Evolutionary conservation across 53 echinoderm and acorn worm species (phyloP), one percentile per base, ranked within the genome.

Genomic region (Apostichopus leukothele): DNA sequence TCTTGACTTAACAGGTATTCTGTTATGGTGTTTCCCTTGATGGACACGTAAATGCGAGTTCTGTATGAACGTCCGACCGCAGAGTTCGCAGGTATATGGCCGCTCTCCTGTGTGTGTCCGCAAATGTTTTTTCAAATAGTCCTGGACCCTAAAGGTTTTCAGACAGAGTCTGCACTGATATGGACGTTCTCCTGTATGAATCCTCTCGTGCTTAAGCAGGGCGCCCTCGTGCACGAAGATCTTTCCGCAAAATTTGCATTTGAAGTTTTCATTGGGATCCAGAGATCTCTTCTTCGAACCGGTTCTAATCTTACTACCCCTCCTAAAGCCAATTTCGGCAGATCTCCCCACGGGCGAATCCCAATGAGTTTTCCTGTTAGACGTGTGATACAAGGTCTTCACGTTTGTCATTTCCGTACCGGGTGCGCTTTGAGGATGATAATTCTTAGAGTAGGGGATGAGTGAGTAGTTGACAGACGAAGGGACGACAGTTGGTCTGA

Each of bases 31-130:
- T 54, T 57, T 81, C 53, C 81, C 59, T 18, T 81, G 21, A n/a
- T 81, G 81, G 5, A 23, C 54, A 54, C 81, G 19, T 51, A 81
- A 81, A 54, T 81, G 81, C 1, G 81, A 81, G 60, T 81, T 81
- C 59, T 81, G 81, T n/a, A 55, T 81, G 19, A 55, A 81, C 54
- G 55, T 81, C 55, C 55, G 53, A 54, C 81, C 81, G 51, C 81
- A 81, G 9, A 81, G 51, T 4, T 81, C 81, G 12, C 81, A 81
- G 14, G 59, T 52, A 21, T 81, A 81, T 0, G 81, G 81, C 6
- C 81, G 20, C 19, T 81, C 81, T 20, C 81, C 81, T 0, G 81
- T 81, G 21, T 81, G 81, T 9, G 55, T 81, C 55, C 81, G 19
- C 59, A 55, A 20, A 54, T 81, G 81, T 21, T 81, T 81, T 59